A percentile compares a stretch with the other conserved stretches of the same genome.
Evolutionary conservation across 2,888 invertebrate genomes (phyloP).

Genomic region (Agonum fuliginosum): DNA sequence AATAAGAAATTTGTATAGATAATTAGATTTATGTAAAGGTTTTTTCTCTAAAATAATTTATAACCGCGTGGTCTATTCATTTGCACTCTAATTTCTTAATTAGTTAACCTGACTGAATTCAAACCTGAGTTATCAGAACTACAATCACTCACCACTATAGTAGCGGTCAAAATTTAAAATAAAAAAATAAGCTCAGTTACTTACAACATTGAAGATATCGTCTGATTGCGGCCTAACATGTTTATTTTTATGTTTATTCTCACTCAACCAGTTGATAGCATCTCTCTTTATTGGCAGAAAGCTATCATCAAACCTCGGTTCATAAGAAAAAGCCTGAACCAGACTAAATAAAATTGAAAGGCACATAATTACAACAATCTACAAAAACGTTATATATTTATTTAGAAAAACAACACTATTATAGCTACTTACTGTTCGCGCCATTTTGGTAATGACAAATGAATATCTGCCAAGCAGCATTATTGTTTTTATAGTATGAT

Average conservation of each 20-base stretch:
- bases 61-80: too few relatives aligned
- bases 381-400: background rate
- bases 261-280: background rate
- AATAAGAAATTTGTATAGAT: too few relatives aligned
- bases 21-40: too few relatives aligned
- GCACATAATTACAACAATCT: background rate
- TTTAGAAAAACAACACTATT: background rate
- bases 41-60: too few relatives aligned
- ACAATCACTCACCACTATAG: too few relatives aligned
- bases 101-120: too few relatives aligned
- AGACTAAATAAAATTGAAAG: background rate
- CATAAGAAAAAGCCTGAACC: background rate
- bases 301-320: background rate
- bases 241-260: constrained; percentile 3
- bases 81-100: too few relatives aligned
- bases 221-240: constrained; percentile 1
- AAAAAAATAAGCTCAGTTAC: background rate
- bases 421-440: background rate
- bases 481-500: constrained; percentile 25
- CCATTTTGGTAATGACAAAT: constrained; percentile 14
- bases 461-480: background rate
- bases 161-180: too few relatives aligned
- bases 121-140: too few relatives aligned
- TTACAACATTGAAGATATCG: background rate
- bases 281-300: constrained; percentile 13